phyloP scores from a whole-genome alignment of 35 echinoderm and acorn worm genomes.

The Holothuria glaberrima region DNA sequence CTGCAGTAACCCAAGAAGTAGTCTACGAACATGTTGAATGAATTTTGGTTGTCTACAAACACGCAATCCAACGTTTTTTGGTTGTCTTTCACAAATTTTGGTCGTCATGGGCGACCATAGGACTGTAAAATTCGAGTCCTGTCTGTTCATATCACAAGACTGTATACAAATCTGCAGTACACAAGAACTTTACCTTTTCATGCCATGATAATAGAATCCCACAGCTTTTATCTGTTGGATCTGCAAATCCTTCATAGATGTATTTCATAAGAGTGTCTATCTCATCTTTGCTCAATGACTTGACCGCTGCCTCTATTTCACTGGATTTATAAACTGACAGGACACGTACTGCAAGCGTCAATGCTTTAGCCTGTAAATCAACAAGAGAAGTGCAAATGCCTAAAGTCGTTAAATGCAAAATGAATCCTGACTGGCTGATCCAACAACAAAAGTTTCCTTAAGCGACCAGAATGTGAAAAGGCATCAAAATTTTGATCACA shows the following conservation, averaged over 20 bases:
- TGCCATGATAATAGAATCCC: slow-evolving; percentile 91
- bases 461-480: not conserved
- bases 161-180: too few species aligned
- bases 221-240: slow-evolving; percentile 70
- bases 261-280: slow-evolving; percentile 96
- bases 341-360: slow-evolving; percentile 70
- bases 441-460: too few species aligned
- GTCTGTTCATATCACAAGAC: too few species aligned
- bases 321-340: slow-evolving; percentile 75
- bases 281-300: slow-evolving; percentile 63
- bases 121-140: too few species aligned
- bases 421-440: too few species aligned
- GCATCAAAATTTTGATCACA: not conserved
- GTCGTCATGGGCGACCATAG: too few species aligned
- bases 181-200: slow-evolving; percentile 82
- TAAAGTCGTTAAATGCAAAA: too few species aligned
- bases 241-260: slow-evolving; percentile 86
- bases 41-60: too few species aligned
- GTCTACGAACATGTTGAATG: too few species aligned
- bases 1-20: too few species aligned
- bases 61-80: too few species aligned
- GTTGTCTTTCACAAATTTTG: too few species aligned
- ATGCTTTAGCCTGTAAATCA: slow-evolving; percentile 67
- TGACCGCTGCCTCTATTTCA: slow-evolving; percentile 83
- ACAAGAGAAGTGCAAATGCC: not conserved